These are phyloP conservation scores for Yasuhikotakia modesta DNA, from an alignment of 2,797 vertebrate genomes.

Conservation along the genomic window DNA sequence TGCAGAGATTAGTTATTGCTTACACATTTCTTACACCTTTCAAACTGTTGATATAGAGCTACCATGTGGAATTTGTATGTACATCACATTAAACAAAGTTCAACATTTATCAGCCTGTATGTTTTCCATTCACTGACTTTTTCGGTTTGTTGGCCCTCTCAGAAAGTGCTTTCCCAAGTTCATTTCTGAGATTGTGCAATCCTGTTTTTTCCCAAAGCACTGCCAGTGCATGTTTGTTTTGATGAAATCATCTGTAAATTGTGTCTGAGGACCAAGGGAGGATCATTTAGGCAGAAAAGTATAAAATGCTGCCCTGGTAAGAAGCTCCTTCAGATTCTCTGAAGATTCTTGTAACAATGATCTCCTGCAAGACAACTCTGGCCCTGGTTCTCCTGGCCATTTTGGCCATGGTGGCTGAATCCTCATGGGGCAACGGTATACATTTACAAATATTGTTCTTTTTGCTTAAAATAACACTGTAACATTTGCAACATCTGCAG, in stretches of 20 bases:
- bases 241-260: conserved; percentile 1
- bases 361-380: conserved; percentile 29
- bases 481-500: background rate
- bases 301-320: conserved; percentile 19
- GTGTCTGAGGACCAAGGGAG: background rate
- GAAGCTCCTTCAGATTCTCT: background rate
- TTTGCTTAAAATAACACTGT: background rate
- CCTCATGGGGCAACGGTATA: conserved; percentile 58
- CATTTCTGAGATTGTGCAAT: conserved; percentile 34
- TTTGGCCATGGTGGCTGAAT: conserved; percentile 41
- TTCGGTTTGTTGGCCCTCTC: background rate
- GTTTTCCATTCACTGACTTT: background rate
- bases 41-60: too few species aligned
- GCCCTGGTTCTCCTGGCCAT: conserved; percentile 48
- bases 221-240: background rate
- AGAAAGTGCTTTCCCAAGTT: background rate
- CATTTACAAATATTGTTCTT: conserved; percentile 5
- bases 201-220: background rate
- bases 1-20: too few species aligned
- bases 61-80: too few species aligned
- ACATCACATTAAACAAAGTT: too few species aligned
- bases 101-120: too few species aligned
- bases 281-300: background rate
- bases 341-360: conserved; percentile 44
- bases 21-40: too few species aligned